A percentile compares a stretch with the other conserved stretches of the same genome.
Conservation (phyloP, 2,113 vertebrate genomes). For the pig (Sus scrofa) region T2T-Sscrofa CM000815.6:97018501-97019000, state of each 20-base stretch:
- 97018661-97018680: background rate
- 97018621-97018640: background rate
- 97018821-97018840: background rate
- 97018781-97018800: background rate
- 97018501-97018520: background rate
- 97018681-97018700: background rate
- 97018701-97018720: background rate
- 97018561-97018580: background rate
- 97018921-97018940: background rate
- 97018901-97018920: background rate
- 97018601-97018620: background rate
- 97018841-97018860: background rate
- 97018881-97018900: background rate
- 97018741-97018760: background rate
- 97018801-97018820: background rate
- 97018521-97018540: background rate
- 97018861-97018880: background rate
- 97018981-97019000: background rate
- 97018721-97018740: background rate
- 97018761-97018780: background rate
- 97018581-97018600: background rate
- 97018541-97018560: background rate
- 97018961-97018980: background rate
- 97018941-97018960: rapidly evolving
- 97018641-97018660: background rate